Evolutionary conservation across 2,888 invertebrate genomes (phyloP).

Genomic region (Ophion obscuratus): DNA sequence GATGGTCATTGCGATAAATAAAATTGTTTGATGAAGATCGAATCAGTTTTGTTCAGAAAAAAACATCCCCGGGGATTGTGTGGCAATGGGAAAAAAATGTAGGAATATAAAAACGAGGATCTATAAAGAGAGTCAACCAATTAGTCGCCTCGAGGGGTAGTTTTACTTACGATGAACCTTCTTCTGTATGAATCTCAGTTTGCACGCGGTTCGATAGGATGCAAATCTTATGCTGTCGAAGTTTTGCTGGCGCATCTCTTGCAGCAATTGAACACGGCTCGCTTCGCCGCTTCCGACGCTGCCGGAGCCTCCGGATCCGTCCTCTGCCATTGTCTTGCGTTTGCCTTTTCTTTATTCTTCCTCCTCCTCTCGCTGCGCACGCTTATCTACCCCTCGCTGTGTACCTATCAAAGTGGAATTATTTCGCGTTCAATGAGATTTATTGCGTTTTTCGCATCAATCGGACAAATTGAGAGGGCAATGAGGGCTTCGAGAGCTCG

Average conservation of each 20-base stretch:
- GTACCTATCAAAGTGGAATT: constrained; percentile 46
- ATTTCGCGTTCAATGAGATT: constrained; percentile 32
- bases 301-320: constrained; percentile 75
- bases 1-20: too few species aligned
- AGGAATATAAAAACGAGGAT: background rate
- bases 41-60: background rate
- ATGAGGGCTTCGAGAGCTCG: too few species aligned
- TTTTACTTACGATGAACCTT: constrained; percentile 95
- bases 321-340: constrained; percentile 75
- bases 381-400: background rate
- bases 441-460: background rate
- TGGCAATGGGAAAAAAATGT: background rate
- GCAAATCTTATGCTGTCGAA: constrained; percentile 99
- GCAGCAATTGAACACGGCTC: constrained; percentile 89
- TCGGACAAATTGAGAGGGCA: background rate
- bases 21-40: too few species aligned
- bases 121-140: background rate
- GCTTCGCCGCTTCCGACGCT: constrained; percentile 79
- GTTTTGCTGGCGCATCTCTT: constrained; percentile 95
- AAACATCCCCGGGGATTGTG: background rate
- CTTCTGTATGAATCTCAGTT: constrained; percentile 98
- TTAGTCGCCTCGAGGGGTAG: background rate
- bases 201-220: constrained; percentile 98
- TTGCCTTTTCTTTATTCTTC: constrained; percentile 22
- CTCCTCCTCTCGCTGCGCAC: background rate